These are phyloP conservation scores for Ctenosaura bakeri DNA, from an alignment of 2,797 vertebrate genomes.

Conservation along the genomic window DNA sequence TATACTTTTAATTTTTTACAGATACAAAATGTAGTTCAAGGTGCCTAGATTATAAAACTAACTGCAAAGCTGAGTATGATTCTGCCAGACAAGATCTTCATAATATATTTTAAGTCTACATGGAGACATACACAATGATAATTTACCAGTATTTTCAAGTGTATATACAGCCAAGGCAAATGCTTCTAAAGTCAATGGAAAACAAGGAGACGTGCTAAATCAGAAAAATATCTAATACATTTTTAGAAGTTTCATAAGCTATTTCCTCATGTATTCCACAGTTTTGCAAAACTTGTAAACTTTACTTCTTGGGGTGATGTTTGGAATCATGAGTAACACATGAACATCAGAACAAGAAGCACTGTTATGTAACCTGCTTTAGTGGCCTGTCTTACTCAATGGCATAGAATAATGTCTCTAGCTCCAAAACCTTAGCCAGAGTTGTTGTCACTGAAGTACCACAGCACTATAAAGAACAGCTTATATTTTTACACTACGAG, in stretches of 20 bases:
- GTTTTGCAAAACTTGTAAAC: background rate
- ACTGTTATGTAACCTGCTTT: background rate
- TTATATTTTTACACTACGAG: background rate
- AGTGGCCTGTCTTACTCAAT: constrained; percentile 2
- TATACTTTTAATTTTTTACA: background rate
- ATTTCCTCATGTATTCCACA: background rate
- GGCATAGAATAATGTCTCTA: background rate
- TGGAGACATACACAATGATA: constrained; percentile 15
- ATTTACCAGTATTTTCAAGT: constrained; percentile 16
- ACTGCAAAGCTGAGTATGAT: background rate
- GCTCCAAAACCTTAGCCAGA: background rate
- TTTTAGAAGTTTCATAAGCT: background rate
- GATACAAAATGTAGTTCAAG: background rate
- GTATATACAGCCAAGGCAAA: constrained; percentile 30
- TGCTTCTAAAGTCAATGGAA: constrained; percentile 15
- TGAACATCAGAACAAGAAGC: background rate
- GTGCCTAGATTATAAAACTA: constrained; percentile 23
- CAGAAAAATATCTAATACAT: background rate
- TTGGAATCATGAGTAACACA: background rate
- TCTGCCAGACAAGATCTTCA: constrained; percentile 44
- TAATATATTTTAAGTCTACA: background rate
- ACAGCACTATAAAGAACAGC: background rate
- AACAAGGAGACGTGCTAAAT: accelerated
- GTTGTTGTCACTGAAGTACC: too few relatives aligned
- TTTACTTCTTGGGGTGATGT: background rate